A percentile compares a stretch with the other conserved stretches of the same genome.
Evolutionary conservation across 2,888 invertebrate species (phyloP).

Genomic region (Hirtodrosophila histrioides): DNA sequence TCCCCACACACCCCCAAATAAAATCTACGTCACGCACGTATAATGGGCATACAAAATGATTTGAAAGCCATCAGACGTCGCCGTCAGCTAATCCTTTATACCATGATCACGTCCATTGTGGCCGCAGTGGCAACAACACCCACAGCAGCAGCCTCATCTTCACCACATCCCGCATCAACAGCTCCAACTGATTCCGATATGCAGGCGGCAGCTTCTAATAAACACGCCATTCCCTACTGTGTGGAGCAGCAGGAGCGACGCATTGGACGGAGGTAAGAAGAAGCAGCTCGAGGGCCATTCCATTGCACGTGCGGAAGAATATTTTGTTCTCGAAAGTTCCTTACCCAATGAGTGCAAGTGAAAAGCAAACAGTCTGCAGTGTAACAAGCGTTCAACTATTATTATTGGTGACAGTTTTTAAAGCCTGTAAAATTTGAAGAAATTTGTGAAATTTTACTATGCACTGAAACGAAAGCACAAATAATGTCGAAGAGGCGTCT

Average conservation of each 20-base stretch:
- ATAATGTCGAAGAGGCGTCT: slow-evolving; percentile 14
- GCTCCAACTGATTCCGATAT: slow-evolving; percentile 39
- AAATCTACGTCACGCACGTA: slow-evolving; percentile 45
- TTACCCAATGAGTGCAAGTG: no score
- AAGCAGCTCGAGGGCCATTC: slow-evolving; percentile 1
- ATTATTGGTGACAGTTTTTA: no score
- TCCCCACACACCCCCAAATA: slow-evolving; percentile 2
- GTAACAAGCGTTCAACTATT: no score
- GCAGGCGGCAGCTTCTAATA: slow-evolving; percentile 42
- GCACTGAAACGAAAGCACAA: slow-evolving; percentile 10
- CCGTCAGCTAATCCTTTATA: slow-evolving; percentile 66
- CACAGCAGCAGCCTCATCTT: slow-evolving; percentile 24
- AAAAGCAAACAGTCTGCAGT: not conserved
- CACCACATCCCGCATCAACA: slow-evolving; percentile 28
- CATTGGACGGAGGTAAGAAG: slow-evolving; percentile 81
- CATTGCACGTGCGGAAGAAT: slow-evolving; percentile 11
- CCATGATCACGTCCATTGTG: slow-evolving; percentile 79
- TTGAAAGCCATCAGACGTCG: slow-evolving; percentile 63
- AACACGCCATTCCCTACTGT: slow-evolving; percentile 77
- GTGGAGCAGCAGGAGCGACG: slow-evolving; percentile 79
- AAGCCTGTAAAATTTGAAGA: no score
- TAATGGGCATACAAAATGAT: slow-evolving; percentile 75
- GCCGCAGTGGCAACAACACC: slow-evolving; percentile 59
- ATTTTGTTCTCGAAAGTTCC: slow-evolving; percentile 35
- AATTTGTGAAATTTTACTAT: no score